Percentiles rank a stretch among this genome's conserved stretches.
phyloP scores from a whole-genome alignment of 2,797 vertebrate genomes.

The Anguilla pacifica region DNA sequence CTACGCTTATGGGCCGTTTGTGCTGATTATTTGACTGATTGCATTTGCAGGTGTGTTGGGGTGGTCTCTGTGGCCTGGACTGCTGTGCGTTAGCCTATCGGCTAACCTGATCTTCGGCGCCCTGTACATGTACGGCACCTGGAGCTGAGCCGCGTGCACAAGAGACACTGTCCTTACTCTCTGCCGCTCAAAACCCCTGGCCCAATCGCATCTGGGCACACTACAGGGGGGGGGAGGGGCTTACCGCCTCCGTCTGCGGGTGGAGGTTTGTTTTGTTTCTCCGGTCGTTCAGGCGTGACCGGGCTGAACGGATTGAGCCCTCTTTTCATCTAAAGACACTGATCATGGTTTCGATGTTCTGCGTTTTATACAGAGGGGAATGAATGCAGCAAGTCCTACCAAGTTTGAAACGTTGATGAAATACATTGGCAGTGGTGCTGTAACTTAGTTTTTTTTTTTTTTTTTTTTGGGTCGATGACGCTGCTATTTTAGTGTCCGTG shows the following conservation, averaged over 20 bases:
- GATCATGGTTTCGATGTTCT: neutral
- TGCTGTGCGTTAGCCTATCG: slow-evolving; percentile 72
- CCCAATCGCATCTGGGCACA: neutral
- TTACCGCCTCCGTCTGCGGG: neutral
- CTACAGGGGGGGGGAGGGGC: neutral
- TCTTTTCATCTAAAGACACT: neutral
- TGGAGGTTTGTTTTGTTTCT: neutral
- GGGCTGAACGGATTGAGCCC: neutral
- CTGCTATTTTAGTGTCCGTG: neutral
- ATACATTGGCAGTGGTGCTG: neutral
- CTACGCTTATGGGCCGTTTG: neutral
- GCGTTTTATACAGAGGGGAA: neutral
- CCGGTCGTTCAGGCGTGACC: neutral
- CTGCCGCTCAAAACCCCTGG: too few species aligned
- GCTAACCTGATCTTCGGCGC: slow-evolving; percentile 73
- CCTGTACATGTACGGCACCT: slow-evolving; percentile 73
- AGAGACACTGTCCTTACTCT: too few species aligned
- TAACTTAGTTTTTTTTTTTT: neutral
- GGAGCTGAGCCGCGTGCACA: slow-evolving; percentile 21
- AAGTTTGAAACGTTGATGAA: neutral
- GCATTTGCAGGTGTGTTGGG: slow-evolving; percentile 60
- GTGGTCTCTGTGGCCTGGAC: slow-evolving; percentile 56
- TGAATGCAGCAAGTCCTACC: neutral
- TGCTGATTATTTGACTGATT: neutral
- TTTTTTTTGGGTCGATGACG: neutral